Percentiles rank a stretch among this genome's conserved stretches.
phyloP scores from a whole-genome alignment of 2,113 vertebrate genomes.

The Sialia sialis region DNA sequence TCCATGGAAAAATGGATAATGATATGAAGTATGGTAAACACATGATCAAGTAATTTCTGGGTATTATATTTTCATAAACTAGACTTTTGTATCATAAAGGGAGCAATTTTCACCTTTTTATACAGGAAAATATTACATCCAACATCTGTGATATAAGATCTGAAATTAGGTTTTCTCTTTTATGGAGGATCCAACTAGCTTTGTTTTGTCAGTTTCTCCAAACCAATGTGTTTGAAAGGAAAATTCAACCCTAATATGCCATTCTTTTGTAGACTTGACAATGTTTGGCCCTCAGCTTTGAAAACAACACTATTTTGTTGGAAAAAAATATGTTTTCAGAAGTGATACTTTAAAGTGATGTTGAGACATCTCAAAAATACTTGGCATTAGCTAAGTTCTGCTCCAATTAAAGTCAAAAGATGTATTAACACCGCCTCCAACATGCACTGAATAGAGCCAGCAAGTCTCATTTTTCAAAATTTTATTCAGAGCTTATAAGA shows the following conservation, averaged over 20 bases:
- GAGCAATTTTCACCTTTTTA: background rate
- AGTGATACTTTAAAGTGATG: background rate
- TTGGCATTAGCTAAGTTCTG: background rate
- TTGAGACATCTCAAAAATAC: background rate
- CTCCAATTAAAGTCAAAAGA: background rate
- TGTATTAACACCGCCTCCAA: background rate
- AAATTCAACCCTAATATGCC: background rate
- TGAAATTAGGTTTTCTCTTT: slow-evolving; percentile 3
- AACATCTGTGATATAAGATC: background rate
- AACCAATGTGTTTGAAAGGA: background rate
- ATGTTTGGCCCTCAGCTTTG: background rate
- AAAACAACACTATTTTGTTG: background rate
- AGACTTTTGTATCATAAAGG: background rate
- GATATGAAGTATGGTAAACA: background rate
- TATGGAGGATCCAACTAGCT: background rate
- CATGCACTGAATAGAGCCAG: background rate
- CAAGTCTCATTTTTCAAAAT: background rate
- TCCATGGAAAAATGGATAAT: background rate
- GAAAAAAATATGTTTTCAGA: background rate
- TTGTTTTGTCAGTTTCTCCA: background rate
- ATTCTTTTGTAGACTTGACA: background rate
- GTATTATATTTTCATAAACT: background rate
- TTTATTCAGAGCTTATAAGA: background rate
- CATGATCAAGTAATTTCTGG: background rate
- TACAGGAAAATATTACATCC: background rate